Evolutionary conservation across 2,888 invertebrate genomes (phyloP).

Genomic region (Brachypalpus laphriformis): DNA sequence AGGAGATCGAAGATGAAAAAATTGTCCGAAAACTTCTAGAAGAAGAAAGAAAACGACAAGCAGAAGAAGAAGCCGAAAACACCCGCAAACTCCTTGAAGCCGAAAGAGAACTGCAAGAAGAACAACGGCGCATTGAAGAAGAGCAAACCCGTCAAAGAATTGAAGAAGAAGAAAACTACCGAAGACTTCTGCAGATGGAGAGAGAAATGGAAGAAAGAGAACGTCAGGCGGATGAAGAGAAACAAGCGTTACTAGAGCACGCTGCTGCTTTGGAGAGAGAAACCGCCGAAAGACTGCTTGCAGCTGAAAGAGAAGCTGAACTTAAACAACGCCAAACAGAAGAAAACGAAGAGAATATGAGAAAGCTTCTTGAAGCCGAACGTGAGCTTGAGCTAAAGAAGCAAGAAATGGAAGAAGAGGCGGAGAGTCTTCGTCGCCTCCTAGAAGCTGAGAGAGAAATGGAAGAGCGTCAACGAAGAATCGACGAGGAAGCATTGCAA

Average conservation of each 20-base stretch:
- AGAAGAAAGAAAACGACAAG: conserved; percentile 68
- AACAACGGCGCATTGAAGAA: conserved; percentile 75
- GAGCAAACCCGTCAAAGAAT: conserved; percentile 66
- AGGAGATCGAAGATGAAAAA: conserved; percentile 72
- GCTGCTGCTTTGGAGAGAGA: conserved; percentile 38
- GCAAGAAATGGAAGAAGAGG: conserved; percentile 66
- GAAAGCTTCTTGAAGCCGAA: conserved; percentile 55
- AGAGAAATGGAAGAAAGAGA: conserved; percentile 50
- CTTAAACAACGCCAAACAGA: conserved; percentile 40
- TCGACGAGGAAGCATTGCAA: conserved; percentile 78
- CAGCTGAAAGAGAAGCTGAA: conserved; percentile 49
- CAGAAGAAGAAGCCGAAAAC: conserved; percentile 60
- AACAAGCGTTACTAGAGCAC: conserved; percentile 30
- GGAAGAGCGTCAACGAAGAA: conserved; percentile 78
- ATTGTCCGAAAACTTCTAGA: conserved; percentile 39
- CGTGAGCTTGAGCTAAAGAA: conserved; percentile 51
- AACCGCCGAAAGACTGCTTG: conserved; percentile 33
- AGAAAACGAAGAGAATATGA: conserved; percentile 60
- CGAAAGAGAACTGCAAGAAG: conserved; percentile 76
- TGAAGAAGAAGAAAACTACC: conserved; percentile 77
- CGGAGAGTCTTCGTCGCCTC: conserved; percentile 46
- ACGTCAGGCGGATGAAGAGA: conserved; percentile 38
- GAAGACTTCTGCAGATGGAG: conserved; percentile 77
- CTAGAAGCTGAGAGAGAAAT: conserved; percentile 80
- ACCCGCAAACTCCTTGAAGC: conserved; percentile 22